Evolutionary conservation across 2,797 vertebrate genomes (phyloP).

Genomic region (Bovichtus diacanthus): DNA sequence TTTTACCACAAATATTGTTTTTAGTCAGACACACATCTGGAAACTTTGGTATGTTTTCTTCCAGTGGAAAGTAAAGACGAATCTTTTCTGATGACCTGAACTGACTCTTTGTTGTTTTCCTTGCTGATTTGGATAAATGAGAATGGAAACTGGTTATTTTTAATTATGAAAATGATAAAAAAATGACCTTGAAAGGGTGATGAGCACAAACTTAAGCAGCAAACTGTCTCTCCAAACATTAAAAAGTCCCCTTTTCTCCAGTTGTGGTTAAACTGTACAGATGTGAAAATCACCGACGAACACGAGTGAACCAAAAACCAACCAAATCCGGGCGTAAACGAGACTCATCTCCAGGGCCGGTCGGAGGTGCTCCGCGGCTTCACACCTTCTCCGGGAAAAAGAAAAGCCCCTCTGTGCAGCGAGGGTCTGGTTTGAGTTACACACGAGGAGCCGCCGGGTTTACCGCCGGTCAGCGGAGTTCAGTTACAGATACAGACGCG

Average conservation of each 20-base stretch:
- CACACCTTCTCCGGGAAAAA: conserved; percentile 34
- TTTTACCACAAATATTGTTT: too few relatives aligned
- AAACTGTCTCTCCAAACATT: background rate
- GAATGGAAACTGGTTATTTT: background rate
- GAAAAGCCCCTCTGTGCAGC: conserved; percentile 35
- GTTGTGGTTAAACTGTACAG: background rate
- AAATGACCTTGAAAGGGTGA: background rate
- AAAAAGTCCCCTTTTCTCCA: background rate
- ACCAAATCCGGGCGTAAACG: background rate
- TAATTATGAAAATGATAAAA: background rate
- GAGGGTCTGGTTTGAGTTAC: conserved; percentile 50
- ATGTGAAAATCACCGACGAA: background rate
- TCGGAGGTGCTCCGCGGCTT: conserved; percentile 23
- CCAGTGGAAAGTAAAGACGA: conserved; percentile 32
- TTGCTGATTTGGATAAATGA: background rate
- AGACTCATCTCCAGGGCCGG: background rate
- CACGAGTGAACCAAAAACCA: background rate
- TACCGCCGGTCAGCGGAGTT: conserved; percentile 38
- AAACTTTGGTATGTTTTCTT: background rate
- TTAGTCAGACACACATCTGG: background rate
- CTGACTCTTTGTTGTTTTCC: background rate
- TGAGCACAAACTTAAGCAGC: background rate
- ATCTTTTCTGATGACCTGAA: background rate
- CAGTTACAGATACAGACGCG: conserved; percentile 30
- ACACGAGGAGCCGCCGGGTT: conserved; percentile 22